phyloP scores from a whole-genome alignment of 2,888 invertebrate species.

The Drosophila falleni region DNA sequence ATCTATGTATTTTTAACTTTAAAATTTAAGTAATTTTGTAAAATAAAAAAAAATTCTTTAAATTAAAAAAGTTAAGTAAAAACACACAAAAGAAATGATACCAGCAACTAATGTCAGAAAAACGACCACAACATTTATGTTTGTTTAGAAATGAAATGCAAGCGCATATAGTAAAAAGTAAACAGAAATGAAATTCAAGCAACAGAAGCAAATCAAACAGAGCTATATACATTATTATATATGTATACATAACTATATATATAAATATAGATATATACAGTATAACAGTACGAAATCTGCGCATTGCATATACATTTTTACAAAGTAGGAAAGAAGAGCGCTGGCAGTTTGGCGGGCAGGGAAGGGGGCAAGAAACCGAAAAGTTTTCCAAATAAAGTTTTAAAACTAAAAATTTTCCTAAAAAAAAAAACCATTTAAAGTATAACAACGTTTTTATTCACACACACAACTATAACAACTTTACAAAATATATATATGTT shows the following conservation, averaged over 20 bases:
- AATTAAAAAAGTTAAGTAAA: conserved; percentile 71
- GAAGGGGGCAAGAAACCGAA: conserved; percentile 63
- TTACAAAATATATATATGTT: not conserved
- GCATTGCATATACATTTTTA: conserved; percentile 80
- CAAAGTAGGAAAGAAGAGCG: conserved; percentile 55
- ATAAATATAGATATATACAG: conserved; percentile 58
- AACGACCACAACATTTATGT: conserved; percentile 39
- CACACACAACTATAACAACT: conserved; percentile 19
- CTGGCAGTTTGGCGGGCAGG: conserved; percentile 42
- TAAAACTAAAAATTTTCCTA: conserved; percentile 81
- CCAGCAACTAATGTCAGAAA: conserved; percentile 53
- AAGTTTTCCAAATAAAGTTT: conserved; percentile 84
- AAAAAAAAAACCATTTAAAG: conserved; percentile 50
- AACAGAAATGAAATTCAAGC: conserved; percentile 34
- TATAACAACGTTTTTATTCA: conserved; percentile 37
- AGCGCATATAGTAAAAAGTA: conserved; percentile 39
- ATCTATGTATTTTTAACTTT: conserved; percentile 75
- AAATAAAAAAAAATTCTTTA: conserved; percentile 73
- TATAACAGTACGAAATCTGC: conserved; percentile 66
- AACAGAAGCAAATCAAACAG: conserved; percentile 80
- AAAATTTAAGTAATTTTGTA: conserved; percentile 74
- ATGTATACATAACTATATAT: conserved; percentile 60
- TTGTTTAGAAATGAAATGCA: conserved; percentile 36
- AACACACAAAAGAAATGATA: conserved; percentile 40
- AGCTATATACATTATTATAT: conserved; percentile 70